phyloP scores from a whole-genome alignment of 1,140 invertebrate genomes.

The Hylaeus volcanicus region DNA sequence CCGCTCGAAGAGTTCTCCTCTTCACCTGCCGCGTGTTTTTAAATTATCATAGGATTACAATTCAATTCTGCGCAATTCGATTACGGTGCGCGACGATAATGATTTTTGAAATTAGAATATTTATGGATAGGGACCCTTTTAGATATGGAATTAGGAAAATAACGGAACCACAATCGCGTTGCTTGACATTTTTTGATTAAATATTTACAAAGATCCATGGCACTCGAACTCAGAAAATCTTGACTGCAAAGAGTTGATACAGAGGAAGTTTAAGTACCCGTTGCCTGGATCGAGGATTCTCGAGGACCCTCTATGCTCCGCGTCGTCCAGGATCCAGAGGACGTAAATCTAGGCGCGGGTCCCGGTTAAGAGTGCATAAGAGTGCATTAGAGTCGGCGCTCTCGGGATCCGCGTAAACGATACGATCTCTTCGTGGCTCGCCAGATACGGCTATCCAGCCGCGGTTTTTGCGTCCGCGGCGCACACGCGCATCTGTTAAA shows the following conservation, averaged over 20 bases:
- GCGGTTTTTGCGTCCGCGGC: conserved; percentile 45
- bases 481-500: conserved; percentile 43
- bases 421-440: conserved; percentile 54
- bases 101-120: background rate
- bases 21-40: conserved; percentile 20
- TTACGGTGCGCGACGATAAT: conserved; percentile 3
- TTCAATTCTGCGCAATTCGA: conserved; percentile 17
- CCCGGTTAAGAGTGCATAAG: conserved; percentile 24
- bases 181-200: no score
- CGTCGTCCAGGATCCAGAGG: background rate
- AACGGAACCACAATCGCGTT: no score
- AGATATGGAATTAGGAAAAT: no score
- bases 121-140: no score
- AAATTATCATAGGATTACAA: conserved; percentile 35
- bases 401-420: conserved; percentile 53
- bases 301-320: background rate
- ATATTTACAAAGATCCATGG: no score
- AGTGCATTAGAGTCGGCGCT: conserved; percentile 41
- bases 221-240: no score
- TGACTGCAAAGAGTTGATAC: no score
- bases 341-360: conserved; percentile 22
- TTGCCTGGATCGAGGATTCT: background rate
- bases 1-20: conserved; percentile 15
- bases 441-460: conserved; percentile 58
- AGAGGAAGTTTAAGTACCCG: no score